Percentiles rank a stretch among this genome's conserved stretches.
Evolutionary conservation across 2,113 vertebrate genomes (phyloP).

Genomic region (Coturnix japonica): DNA sequence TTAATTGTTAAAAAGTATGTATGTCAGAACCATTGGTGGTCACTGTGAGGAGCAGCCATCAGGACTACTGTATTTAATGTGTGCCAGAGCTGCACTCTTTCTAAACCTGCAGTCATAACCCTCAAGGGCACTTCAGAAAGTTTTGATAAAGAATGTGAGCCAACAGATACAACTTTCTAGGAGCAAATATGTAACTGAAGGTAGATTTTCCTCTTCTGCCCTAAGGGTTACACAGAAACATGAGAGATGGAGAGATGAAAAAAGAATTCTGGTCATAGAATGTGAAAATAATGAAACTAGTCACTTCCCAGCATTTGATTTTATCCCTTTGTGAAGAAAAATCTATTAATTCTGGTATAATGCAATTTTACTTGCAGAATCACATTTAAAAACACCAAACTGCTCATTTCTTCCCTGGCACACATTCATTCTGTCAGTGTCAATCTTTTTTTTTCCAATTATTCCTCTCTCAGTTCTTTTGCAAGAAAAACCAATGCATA

Average conservation of each 20-base stretch:
- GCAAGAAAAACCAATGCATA: neutral
- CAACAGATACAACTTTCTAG: neutral
- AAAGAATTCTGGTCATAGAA: neutral
- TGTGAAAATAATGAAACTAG: neutral
- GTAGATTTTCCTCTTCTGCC: neutral
- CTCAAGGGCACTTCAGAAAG: neutral
- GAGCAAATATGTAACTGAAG: neutral
- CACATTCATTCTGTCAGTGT: neutral
- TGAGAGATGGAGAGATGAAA: neutral
- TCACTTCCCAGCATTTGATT: neutral
- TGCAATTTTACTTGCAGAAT: neutral
- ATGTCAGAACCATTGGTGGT: neutral
- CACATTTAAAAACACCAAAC: neutral
- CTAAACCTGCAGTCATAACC: neutral
- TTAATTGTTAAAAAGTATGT: neutral
- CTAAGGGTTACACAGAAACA: neutral
- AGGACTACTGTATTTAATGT: neutral
- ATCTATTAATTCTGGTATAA: neutral
- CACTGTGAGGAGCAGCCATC: neutral
- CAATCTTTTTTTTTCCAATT: neutral
- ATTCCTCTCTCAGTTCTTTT: neutral
- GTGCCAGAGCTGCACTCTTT: neutral
- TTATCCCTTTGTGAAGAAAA: neutral
- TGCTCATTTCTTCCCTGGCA: neutral
- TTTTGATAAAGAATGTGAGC: neutral